Evolutionary conservation across 2,888 invertebrate genomes (phyloP), one percentile per base, ranked within the genome.

Genomic region (Toxonevra muliebris): DNA sequence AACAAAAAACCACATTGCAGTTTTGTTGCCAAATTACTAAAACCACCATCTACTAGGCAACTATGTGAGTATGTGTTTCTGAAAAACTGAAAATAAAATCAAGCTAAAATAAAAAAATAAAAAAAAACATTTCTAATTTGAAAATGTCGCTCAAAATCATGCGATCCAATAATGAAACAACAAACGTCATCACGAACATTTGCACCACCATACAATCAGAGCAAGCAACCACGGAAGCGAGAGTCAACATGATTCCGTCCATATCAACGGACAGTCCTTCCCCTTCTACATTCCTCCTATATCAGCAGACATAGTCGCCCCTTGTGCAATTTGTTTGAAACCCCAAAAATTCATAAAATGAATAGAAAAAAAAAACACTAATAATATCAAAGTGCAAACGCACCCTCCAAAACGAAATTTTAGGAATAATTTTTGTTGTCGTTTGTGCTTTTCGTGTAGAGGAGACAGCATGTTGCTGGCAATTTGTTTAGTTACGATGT

Each of bases 401-500:
- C 30, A 53, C 19, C 53, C 19, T 19, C 17, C 19, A 11, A 13
- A 43, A 59, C 43, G 41, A 13, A n/a, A 42, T 17, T 59, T 42
- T 8, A 30, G 30, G 40, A 43, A 69, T 62, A 48, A n/a, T 19
- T 45, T 15, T 52, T 12, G n/a, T 53, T 43, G 19, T 43, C 60
- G 58, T 15, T 50, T 61, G 43, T 48, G 70, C 64, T 75, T 30
- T 30, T 30, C 7, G 30, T 30, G 7, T 30, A 30, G 30, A 30
- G 7, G 2, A 50, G 45, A 57, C 64, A 57, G 57, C 55, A 64
- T 64, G 57, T 64, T 48, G 63, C 30, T 52, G 61, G 61, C 41
- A 50, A 74, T 77, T 71, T 55, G 71, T 61, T 68, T 66, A 69
- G 71, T 50, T 15, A 15, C 13, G 20, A 17, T 30, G 30, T 30